phyloP scores from a whole-genome alignment of 2,797 vertebrate species.

The Lacerta viridis region DNA sequence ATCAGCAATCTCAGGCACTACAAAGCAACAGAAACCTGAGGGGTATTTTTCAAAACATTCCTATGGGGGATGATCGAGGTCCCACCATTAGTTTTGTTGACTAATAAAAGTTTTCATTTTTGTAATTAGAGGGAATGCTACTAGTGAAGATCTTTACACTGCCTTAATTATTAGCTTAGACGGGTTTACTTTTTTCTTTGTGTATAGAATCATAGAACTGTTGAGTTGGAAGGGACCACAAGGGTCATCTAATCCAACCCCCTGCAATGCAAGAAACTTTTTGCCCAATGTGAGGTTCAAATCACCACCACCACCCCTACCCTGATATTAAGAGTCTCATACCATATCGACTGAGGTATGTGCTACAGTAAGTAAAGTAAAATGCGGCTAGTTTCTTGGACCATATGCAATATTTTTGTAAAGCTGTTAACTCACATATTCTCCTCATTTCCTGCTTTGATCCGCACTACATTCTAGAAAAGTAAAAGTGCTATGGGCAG shows the following conservation, averaged over 20 bases:
- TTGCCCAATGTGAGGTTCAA: too few species aligned
- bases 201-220: too few species aligned
- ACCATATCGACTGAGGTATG: too few species aligned
- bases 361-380: background rate
- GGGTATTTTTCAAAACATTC: constrained; percentile 51
- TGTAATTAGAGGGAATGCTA: background rate
- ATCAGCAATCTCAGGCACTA: constrained; percentile 53
- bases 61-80: background rate
- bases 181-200: background rate
- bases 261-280: too few species aligned
- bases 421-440: background rate
- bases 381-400: background rate
- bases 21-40: constrained; percentile 31
- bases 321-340: too few species aligned
- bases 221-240: too few species aligned
- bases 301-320: too few species aligned
- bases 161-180: background rate
- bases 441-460: background rate
- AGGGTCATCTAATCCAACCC: too few species aligned
- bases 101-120: background rate
- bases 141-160: background rate
- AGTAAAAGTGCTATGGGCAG: background rate
- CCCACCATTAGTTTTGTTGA: background rate
- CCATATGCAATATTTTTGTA: background rate
- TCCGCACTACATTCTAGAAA: background rate